phyloP scores from a whole-genome alignment of 1,140 invertebrate species.

The Polypedilum vanderplanki region DNA sequence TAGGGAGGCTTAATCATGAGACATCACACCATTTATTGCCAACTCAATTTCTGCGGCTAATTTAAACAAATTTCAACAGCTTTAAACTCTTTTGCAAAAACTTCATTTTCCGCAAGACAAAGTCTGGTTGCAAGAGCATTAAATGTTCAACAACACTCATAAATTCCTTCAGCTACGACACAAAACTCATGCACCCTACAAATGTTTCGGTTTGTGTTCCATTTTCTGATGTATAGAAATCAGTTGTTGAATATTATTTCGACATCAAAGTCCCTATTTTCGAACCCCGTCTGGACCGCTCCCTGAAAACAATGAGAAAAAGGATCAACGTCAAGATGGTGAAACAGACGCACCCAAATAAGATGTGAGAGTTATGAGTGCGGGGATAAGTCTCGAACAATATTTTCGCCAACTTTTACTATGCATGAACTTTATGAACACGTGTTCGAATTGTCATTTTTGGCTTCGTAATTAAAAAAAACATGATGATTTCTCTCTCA shows the following conservation, averaged over 20 bases:
- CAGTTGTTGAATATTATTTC: slow-evolving; percentile 18
- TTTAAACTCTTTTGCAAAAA: no score
- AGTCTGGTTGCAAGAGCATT: no score
- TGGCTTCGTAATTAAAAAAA: no score
- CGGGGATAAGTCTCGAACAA: background rate
- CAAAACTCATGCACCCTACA: background rate
- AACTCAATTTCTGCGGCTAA: no score
- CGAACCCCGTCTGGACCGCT: background rate
- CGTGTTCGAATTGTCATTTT: slow-evolving; percentile 21
- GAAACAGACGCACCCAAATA: background rate
- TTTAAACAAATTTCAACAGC: no score
- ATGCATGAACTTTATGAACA: slow-evolving; percentile 27
- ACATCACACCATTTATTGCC: no score
- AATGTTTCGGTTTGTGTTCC: background rate
- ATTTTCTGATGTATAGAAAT: background rate
- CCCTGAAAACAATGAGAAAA: background rate
- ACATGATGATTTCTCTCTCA: background rate
- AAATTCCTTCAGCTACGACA: no score
- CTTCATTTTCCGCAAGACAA: no score
- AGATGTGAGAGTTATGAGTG: background rate
- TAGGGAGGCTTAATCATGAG: no score
- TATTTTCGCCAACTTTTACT: slow-evolving; percentile 22
- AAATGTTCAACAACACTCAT: no score
- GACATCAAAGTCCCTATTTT: background rate
- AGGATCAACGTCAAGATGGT: slow-evolving; percentile 23